Percentiles rank a stretch among this genome's conserved stretches.
Conservation (phyloP, 2,113 vertebrate genomes). For the Caracal caracal region DNA sequence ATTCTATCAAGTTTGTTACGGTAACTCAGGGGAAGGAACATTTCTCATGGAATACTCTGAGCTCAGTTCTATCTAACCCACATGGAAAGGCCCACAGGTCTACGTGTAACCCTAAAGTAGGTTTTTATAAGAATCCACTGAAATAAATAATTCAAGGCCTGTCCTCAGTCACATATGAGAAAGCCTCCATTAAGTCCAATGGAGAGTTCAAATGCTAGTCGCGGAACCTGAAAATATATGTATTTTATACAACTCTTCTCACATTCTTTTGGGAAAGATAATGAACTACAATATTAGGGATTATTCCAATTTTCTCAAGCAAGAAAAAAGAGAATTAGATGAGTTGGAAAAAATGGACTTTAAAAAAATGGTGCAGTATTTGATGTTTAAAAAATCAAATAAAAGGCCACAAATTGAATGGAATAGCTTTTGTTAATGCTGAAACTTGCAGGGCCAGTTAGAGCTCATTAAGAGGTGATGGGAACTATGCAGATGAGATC, state of each 20-base stretch:
- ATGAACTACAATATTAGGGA: conserved; percentile 46
- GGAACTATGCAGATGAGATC: conserved; percentile 75
- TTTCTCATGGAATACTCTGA: neutral
- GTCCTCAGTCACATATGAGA: neutral
- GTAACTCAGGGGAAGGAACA: neutral
- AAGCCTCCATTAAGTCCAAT: conserved; percentile 5
- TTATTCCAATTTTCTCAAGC: conserved; percentile 47
- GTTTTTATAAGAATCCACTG: neutral
- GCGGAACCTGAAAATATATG: neutral
- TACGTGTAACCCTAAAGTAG: neutral
- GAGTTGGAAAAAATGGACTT: neutral
- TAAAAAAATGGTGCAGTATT: conserved; percentile 37
- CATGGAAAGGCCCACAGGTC: neutral
- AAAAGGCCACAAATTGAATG: conserved; percentile 65
- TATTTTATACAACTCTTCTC: neutral
- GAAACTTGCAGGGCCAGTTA: conserved; percentile 76
- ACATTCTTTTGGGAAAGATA: conserved; percentile 45
- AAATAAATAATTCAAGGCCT: conserved; percentile 39
- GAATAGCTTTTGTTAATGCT: conserved; percentile 75
- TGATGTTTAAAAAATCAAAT: conserved; percentile 69
- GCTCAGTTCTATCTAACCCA: neutral
- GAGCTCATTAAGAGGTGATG: conserved; percentile 79
- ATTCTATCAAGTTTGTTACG: neutral
- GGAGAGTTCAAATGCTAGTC: neutral
- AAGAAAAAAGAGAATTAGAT: conserved; percentile 25